Evolutionary conservation across 1,140 invertebrate species (phyloP).

Genomic region (Oryctes rhinoceros): DNA sequence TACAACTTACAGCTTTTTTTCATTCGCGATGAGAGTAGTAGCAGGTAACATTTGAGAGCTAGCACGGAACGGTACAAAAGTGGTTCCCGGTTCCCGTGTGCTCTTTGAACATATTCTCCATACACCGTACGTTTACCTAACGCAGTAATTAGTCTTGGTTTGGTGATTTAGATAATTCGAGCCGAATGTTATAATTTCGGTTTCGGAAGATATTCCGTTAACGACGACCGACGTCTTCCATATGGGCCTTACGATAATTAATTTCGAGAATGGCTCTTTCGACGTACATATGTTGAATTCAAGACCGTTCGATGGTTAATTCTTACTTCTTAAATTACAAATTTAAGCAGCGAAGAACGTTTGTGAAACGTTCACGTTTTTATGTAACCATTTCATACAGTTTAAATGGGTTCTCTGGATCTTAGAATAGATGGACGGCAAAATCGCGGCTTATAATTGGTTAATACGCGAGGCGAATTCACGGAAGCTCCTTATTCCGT

Average conservation of each 20-base stretch:
- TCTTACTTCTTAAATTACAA: too few species aligned
- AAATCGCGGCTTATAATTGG: too few species aligned
- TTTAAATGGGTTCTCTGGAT: too few species aligned
- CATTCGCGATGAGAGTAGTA: too few species aligned
- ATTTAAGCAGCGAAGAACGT: too few species aligned
- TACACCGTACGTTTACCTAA: neutral
- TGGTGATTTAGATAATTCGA: constrained; percentile 12
- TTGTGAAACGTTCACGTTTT: too few species aligned
- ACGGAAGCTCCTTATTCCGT: too few species aligned
- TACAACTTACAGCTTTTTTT: too few species aligned
- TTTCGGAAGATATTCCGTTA: constrained; percentile 5
- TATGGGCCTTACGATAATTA: constrained; percentile 1
- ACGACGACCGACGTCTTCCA: constrained; percentile 2
- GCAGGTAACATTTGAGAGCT: neutral
- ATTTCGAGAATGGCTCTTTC: neutral
- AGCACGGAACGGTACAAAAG: neutral
- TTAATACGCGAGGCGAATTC: too few species aligned
- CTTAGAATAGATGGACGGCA: too few species aligned
- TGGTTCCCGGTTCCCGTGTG: neutral
- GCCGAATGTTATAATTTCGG: constrained; percentile 18
- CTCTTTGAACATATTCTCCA: constrained; percentile 5
- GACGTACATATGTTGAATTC: neutral
- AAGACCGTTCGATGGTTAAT: too few species aligned
- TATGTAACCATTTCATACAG: too few species aligned
- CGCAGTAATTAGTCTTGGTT: constrained; percentile 14